Percentiles rank a stretch among this genome's conserved stretches.
phyloP scores from a whole-genome alignment of 2,888 invertebrate genomes.

The Harpalus rubripes region DNA sequence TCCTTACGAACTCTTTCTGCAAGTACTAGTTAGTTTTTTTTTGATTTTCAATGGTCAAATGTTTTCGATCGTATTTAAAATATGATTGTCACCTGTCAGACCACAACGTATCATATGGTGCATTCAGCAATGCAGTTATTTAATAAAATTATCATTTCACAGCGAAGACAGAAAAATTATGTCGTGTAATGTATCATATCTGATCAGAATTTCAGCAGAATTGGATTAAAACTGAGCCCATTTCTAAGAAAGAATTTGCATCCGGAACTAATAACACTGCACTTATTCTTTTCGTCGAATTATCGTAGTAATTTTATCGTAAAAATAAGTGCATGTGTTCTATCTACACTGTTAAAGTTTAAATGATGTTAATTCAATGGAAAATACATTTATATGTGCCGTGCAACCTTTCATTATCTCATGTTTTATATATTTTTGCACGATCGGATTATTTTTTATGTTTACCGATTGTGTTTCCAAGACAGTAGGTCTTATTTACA shows the following conservation, averaged over 20 bases:
- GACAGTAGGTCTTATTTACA: too few species aligned
- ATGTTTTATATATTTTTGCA: background rate
- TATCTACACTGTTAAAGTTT: background rate
- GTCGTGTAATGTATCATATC: constrained; percentile 4
- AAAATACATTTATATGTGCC: background rate
- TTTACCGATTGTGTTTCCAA: too few species aligned
- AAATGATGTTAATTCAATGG: constrained; percentile 20
- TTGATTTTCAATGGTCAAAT: too few species aligned
- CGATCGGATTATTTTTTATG: too few species aligned
- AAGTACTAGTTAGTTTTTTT: too few species aligned
- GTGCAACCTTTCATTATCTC: background rate
- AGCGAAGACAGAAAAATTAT: background rate
- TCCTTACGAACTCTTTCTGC: too few species aligned
- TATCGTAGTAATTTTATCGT: constrained; percentile 38
- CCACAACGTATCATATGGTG: background rate
- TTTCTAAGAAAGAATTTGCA: constrained; percentile 32
- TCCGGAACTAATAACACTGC: constrained; percentile 42
- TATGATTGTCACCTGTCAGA: too few species aligned
- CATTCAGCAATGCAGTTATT: background rate
- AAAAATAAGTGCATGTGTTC: constrained; percentile 29
- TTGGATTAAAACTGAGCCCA: constrained; percentile 15
- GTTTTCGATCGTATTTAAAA: too few species aligned
- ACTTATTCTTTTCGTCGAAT: constrained; percentile 41
- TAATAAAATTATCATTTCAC: background rate
- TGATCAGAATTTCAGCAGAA: constrained; percentile 23